Conservation (phyloP, 2,888 invertebrate species). For the Parascotia fuliginaria region DNA sequence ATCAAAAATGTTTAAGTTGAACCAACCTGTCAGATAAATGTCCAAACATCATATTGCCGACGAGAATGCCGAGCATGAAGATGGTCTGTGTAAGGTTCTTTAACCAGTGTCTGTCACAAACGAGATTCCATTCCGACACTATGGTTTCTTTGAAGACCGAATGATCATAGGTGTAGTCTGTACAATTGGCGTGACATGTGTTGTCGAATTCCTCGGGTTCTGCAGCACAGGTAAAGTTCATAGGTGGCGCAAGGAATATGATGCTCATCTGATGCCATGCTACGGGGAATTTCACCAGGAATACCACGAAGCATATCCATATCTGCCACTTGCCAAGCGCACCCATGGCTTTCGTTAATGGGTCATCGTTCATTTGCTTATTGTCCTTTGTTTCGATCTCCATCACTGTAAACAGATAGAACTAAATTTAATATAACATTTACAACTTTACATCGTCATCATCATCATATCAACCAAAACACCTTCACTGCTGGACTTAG, state of each 20-base stretch:
- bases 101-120: constrained; percentile 88
- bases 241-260: constrained; percentile 90
- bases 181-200: constrained; percentile 84
- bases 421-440: neutral
- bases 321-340: constrained; percentile 91
- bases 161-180: constrained; percentile 86
- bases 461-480: too few relatives aligned
- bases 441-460: too few relatives aligned
- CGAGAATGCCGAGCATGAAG: constrained; percentile 91
- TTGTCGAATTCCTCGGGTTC: constrained; percentile 69
- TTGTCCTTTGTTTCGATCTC: constrained; percentile 67
- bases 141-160: constrained; percentile 90
- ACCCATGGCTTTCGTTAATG: constrained; percentile 89
- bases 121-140: constrained; percentile 90
- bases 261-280: constrained; percentile 93
- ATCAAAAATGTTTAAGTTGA: neutral
- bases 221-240: constrained; percentile 81
- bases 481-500: too few relatives aligned
- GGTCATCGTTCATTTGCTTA: constrained; percentile 67
- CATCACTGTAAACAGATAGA: constrained; percentile 66
- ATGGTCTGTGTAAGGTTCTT: constrained; percentile 91
- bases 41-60: constrained; percentile 91
- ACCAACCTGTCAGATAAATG: constrained; percentile 90
- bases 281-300: constrained; percentile 91
- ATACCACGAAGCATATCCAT: constrained; percentile 88